Conservation (phyloP, 2,113 vertebrate species). For the Mixornis gularis region DNA sequence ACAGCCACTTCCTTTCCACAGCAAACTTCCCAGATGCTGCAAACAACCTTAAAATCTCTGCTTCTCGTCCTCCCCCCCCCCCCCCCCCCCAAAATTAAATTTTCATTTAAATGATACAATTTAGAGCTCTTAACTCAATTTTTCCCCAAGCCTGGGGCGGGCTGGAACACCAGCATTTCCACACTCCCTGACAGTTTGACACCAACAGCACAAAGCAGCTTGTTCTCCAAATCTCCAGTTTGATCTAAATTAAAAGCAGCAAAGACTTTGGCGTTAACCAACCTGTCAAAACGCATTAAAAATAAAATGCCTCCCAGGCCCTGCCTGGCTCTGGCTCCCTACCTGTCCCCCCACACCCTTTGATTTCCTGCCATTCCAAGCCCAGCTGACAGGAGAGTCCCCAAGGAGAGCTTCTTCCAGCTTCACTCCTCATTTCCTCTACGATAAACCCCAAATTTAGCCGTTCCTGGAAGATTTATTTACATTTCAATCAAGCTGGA, state of each 20-base stretch:
- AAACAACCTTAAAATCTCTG: not conserved
- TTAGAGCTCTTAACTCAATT: conserved; percentile 4
- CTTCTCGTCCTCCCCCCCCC: rapidly evolving
- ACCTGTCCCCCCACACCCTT: not conserved
- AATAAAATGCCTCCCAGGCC: conserved; percentile 12
- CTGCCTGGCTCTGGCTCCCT: not conserved
- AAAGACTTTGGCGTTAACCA: not conserved
- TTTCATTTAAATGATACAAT: not conserved
- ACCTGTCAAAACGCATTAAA: conserved; percentile 34
- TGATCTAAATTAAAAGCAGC: conserved; percentile 61
- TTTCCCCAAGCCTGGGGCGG: not conserved
- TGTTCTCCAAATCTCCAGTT: conserved; percentile 14
- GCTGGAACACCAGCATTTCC: not conserved
- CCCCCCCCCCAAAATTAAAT: not conserved
- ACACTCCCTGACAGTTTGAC: not conserved
- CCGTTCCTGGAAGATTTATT: not conserved
- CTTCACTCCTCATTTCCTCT: not conserved
- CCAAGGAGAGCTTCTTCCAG: not conserved
- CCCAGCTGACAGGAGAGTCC: not conserved
- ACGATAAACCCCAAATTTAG: not conserved
- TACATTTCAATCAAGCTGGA: not conserved
- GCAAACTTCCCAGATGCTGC: not conserved
- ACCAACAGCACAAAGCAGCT: conserved; percentile 23
- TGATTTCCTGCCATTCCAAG: not conserved
- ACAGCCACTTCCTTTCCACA: rapidly evolving